phyloP scores from a whole-genome alignment of 30 jellyfish, hydroid and myxozoan species.

The Cassiopea xamachana region DNA sequence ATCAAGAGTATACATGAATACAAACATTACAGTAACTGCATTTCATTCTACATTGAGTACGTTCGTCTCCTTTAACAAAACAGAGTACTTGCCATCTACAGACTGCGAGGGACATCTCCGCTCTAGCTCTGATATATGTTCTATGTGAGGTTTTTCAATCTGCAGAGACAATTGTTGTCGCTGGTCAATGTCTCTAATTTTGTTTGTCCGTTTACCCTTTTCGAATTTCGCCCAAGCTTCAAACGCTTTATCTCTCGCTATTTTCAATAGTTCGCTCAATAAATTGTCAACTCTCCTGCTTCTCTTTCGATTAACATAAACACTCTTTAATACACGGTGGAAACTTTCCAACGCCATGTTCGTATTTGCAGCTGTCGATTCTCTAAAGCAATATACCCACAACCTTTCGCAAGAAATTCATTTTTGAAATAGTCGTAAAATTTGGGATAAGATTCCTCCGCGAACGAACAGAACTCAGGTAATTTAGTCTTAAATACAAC shows the following conservation, averaged over 20 bases:
- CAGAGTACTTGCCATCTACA: not conserved
- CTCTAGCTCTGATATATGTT: not conserved
- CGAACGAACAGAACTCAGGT: constrained; percentile 39
- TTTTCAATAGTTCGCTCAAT: constrained; percentile 28
- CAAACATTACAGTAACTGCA: not conserved
- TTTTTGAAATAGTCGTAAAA: constrained; percentile 32
- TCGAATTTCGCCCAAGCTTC: constrained; percentile 60
- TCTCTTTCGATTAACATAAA: constrained; percentile 35
- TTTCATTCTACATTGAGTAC: not conserved
- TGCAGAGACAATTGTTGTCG: constrained; percentile 46
- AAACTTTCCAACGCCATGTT: constrained; percentile 64
- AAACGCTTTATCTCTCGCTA: constrained; percentile 72
- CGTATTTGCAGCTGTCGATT: constrained; percentile 54
- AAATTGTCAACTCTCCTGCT: constrained; percentile 50
- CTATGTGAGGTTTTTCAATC: not conserved
- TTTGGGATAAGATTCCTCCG: constrained; percentile 23
- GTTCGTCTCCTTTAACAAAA: not conserved
- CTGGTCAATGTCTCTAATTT: constrained; percentile 46
- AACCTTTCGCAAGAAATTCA: constrained; percentile 36
- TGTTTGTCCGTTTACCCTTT: constrained; percentile 55
- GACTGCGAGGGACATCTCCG: not conserved
- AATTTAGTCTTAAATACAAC: constrained; percentile 18
- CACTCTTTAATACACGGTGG: constrained; percentile 42
- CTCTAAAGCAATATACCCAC: constrained; percentile 71
- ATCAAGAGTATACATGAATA: not conserved